phyloP scores from a whole-genome alignment of 37 sponge, comb jelly and placozoan genomes.

The Haliclona indistincta region DNA sequence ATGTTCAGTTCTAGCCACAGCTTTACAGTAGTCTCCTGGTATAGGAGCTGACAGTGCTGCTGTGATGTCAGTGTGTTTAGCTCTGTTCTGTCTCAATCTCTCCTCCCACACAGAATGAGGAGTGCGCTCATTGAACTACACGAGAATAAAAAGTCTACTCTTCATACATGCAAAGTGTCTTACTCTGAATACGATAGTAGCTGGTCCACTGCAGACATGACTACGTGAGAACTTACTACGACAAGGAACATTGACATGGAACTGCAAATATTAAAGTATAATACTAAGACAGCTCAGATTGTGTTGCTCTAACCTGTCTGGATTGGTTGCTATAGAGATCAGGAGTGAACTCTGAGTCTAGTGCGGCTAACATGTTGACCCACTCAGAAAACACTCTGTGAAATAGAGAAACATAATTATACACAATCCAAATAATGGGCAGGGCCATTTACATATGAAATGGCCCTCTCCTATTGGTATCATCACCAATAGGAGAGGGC shows the following conservation, averaged over 20 bases:
- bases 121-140: conserved; percentile 69
- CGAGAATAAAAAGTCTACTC: no score
- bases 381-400: conserved; percentile 35
- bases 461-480: no score
- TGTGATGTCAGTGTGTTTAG: conserved; percentile 24
- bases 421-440: no score
- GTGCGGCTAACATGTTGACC: conserved; percentile 8
- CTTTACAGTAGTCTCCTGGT: conserved; percentile 34
- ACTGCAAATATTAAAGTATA: no score
- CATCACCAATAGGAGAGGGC: no score
- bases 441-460: no score
- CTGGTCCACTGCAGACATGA: conserved; percentile 43
- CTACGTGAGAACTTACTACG: conserved; percentile 15
- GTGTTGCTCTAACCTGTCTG: no score
- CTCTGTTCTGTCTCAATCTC: conserved; percentile 49
- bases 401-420: not conserved
- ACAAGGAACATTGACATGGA: conserved; percentile 67
- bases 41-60: conserved; percentile 28
- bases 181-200: conserved; percentile 73
- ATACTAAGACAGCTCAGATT: no score
- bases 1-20: conserved; percentile 65
- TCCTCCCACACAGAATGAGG: conserved; percentile 28
- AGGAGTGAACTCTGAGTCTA: conserved; percentile 57
- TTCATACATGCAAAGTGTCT: not conserved
- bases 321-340: conserved; percentile 57